Conservation (phyloP, 2,797 vertebrate genomes). For the Pseudopleuronectes americanus region DNA sequence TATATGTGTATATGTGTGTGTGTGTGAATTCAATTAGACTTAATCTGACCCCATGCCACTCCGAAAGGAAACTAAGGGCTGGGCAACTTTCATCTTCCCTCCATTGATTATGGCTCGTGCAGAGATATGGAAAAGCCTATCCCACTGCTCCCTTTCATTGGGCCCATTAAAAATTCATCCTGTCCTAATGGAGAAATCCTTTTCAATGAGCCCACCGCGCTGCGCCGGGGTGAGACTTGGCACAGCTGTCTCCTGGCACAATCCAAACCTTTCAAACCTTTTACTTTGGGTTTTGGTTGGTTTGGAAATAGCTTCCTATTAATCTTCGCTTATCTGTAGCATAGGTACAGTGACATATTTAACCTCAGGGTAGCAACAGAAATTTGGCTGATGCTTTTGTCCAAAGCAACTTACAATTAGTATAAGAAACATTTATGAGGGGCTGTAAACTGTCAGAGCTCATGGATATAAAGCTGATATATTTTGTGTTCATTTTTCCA, state of each 20-base stretch:
- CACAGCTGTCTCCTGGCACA: conserved; percentile 57
- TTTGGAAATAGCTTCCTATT: conserved; percentile 8
- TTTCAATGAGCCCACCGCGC: conserved; percentile 67
- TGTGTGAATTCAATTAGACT: conserved; percentile 76
- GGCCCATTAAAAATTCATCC: conserved; percentile 83
- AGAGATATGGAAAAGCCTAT: conserved; percentile 81
- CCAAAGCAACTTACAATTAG: no score
- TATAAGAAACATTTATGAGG: no score
- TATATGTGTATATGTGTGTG: conserved; percentile 18
- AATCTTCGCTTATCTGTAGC: not conserved
- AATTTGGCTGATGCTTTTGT: no score
- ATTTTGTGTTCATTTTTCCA: no score
- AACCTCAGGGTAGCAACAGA: no score
- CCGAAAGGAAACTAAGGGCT: conserved; percentile 75
- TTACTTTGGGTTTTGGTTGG: conserved; percentile 10
- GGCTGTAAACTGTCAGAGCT: no score
- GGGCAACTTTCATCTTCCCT: conserved; percentile 81
- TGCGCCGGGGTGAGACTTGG: conserved; percentile 58
- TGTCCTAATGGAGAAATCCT: conserved; percentile 76
- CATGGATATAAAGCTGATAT: no score
- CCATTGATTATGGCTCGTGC: conserved; percentile 82
- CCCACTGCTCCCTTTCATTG: conserved; percentile 85
- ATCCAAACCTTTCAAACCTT: conserved; percentile 29
- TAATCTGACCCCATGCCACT: conserved; percentile 82
- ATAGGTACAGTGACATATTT: not conserved